Base-by-base conservation (phyloP, 2,113 vertebrate species). In the Halichoerus grypus region DNA sequence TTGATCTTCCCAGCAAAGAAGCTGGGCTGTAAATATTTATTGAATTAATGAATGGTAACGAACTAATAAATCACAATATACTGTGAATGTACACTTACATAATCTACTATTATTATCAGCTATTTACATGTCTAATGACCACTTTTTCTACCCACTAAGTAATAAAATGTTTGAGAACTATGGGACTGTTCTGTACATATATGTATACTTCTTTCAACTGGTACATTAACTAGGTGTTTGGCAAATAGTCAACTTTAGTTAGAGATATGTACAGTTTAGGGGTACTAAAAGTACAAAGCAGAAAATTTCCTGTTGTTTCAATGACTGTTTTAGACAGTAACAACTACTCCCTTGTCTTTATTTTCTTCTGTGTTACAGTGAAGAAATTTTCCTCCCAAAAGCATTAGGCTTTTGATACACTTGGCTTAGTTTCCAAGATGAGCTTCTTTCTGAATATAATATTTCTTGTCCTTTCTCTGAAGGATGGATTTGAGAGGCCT, bases 381-480 rank as follows among this genome's bases (percentile, higher is more conserved):
- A 13, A 96, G 33, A 87, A 74, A 88, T 59, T 63, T 39, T 88
- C 2, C 72, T 14, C 12, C 39, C 4, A 16, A 61, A 91, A 91
- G 3, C 15, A 87, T 63, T 84, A 95, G 24, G 51, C 13, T 90
- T 97, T 55, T 67, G 83, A 95, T 92, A 79, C 14, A 26, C 22
- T 77, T 89, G 18, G 42, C 10, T 96, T 57, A 79, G n/a, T 96
- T 96, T 92, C 14, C 24, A 97, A 97, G 83, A 61, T 76, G 49
- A 94, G n/a, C 31, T 89, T 79, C 6, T 87, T 89, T 96, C 80
- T 95, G 57, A 97, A 96, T 74, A 83, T 92, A 95, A 49, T 86
- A 93, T 65, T 65, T 88, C 51, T 96, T 94, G 61, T 81, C 76
- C 63, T 95, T 91, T 93, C 26, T 89, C 86, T 79, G 10, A 18